Base-by-base conservation (phyloP, 1,140 invertebrate species). In the Papilio aristodemus region DNA sequence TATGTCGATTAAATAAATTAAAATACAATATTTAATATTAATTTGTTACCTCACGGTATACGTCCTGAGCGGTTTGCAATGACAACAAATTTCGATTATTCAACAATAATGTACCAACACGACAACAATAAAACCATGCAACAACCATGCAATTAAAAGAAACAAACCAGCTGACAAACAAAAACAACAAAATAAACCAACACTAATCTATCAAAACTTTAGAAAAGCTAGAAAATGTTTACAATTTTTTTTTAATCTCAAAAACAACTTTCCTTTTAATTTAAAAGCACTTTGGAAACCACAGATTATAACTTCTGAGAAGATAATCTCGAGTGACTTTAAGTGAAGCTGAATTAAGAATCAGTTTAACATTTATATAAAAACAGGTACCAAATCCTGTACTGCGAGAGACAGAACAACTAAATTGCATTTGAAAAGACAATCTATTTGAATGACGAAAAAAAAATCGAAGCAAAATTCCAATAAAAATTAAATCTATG, bases 1-100 rank as follows among this genome's bases (percentile, higher is more conserved):
- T 17, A 14, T 43, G 5, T 13, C 10, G 6, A 7, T 43, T 17
- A 43, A n/a, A 14, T 14, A 14, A 43, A 17, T 7, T 22, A 22
- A 50, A 50, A 50, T 22, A 50, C 6, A 57, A 43, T 72, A 73
- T 67, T 69, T 46, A 8, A 46, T 17, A 22, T 22, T 10, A 50
- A 50, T 50, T 11, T 11, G 22, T 89, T 91, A 91, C 89, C 89
- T 91, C 87, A 91, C 68, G 87, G 86, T 79, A 91, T 85, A 68
- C 89, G 89, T 91, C 89, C 89, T 89, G 76, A 74, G 72, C 57
- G 22, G 76, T 71, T 67, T 46, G 27, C 67, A 8, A 64, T 41
- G 67, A 69, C 43, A 68, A 57, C 59, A 60, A 22, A 11, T 36
- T 37, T 41, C 68, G 66, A 68, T 58, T 66, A 64, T 71, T 69